Evolutionary conservation across 2,888 invertebrate genomes (phyloP).

Genomic region (Laothoe populi): DNA sequence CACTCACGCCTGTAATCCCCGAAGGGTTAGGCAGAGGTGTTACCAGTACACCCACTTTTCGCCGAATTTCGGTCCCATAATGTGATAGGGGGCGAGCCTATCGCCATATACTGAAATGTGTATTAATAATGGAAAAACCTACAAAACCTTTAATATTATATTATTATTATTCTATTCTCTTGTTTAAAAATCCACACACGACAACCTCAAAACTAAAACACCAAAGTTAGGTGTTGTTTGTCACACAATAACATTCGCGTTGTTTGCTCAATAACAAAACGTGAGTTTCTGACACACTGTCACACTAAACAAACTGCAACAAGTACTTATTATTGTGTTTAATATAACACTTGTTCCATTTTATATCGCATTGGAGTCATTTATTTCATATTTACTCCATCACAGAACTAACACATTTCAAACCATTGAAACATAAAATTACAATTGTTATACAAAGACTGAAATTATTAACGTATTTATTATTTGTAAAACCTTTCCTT

Average conservation of each 20-base stretch:
- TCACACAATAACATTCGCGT: not conserved
- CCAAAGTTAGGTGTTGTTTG: conserved; percentile 15
- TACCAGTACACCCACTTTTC: no score
- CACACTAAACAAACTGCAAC: not conserved
- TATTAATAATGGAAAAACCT: not conserved
- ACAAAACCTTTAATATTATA: not conserved
- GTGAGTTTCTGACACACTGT: not conserved
- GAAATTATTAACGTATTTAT: no score
- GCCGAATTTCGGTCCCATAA: no score
- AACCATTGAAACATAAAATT: no score
- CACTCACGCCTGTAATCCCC: no score
- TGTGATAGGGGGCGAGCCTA: no score
- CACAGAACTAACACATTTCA: no score
- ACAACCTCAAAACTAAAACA: conserved; percentile 9
- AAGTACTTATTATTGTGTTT: not conserved
- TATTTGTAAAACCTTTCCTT: no score
- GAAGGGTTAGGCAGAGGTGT: no score
- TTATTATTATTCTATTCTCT: not conserved
- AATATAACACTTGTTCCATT: not conserved
- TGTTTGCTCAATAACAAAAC: conserved; percentile 3
- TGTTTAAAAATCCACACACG: conserved; percentile 5
- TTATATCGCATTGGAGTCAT: not conserved
- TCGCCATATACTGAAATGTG: no score
- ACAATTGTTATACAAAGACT: no score
- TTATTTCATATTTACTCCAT: not conserved